Base-by-base conservation (phyloP, 2,888 invertebrate species). In the Pseudococcus longispinus region DNA sequence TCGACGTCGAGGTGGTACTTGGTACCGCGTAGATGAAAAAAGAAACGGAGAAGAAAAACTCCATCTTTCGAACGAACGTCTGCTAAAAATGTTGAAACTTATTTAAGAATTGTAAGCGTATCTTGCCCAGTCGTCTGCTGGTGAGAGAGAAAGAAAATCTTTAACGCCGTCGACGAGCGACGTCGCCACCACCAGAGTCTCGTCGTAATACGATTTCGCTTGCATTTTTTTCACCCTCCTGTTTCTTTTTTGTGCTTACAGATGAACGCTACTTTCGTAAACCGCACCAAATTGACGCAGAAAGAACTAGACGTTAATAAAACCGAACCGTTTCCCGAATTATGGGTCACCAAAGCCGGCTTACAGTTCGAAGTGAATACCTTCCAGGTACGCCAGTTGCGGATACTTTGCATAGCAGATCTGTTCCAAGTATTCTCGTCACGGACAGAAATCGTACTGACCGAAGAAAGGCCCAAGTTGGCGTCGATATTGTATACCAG, bases 391-490 rank as follows among this genome's bases (percentile, higher is more conserved):
- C 94, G 94, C 88, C 93, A 93, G 90, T 92, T 94, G 88, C 92
- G 93, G 88, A 91, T 95, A 89, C 92, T 93, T 89, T 95, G 95
- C 91, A 92, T 93, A 89, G 94, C 94, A 87, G 93, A 92, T 89
- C 92, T 95, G 90, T 94, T 94, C 91, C 93, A 93, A 90, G 91
- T 94, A 89, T 94, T 95, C 91, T 92, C 92, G 89, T 92, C 93
- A 89, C 92, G 93, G 89, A 92, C 93, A 87, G 94, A 93, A 90
- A 91, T 93, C 88, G 91, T 93, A 89, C 92, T 95, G 89, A 94
- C 94, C 90, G 95, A 95, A 91, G 95, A 95, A 91, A 93, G 93
- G 90, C 95, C 95, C 88, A 93, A 94, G 91, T 93, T 95, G 89
- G 95, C 95, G 88, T 94, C 95, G 87, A 95, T 95, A 89, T 91